A percentile compares a stretch with the other conserved stretches of the same genome.
Conservation (phyloP, 2,888 invertebrate genomes). For the Gymnoscelis rufifasciata region DNA sequence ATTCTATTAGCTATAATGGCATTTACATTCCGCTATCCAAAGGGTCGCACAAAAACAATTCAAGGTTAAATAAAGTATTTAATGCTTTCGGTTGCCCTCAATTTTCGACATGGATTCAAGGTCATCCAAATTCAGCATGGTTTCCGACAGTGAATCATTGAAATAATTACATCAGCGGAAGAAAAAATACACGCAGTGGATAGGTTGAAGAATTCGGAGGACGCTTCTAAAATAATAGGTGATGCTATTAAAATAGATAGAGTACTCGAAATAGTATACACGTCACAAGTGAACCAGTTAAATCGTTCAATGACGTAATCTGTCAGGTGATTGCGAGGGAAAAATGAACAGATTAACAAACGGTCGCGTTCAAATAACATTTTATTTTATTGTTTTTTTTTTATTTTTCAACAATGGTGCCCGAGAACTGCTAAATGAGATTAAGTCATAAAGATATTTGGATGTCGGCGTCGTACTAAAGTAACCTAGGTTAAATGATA, state of each 20-base stretch:
- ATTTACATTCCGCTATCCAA: not conserved
- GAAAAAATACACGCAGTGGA: conserved; percentile 37
- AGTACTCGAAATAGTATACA: conserved; percentile 61
- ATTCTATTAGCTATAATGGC: not conserved
- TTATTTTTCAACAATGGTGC: too few relatives aligned
- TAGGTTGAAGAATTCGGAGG: conserved; percentile 52
- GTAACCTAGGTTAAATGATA: too few relatives aligned
- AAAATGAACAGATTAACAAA: not conserved
- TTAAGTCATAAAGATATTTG: too few relatives aligned
- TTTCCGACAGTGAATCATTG: conserved; percentile 25
- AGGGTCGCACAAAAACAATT: not conserved
- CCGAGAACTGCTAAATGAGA: too few relatives aligned
- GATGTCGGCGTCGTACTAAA: too few relatives aligned
- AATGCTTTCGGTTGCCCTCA: conserved; percentile 3
- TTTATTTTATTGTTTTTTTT: too few relatives aligned
- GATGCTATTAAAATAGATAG: conserved; percentile 62
- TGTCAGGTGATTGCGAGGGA: conserved; percentile 5
- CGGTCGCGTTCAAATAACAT: not conserved
- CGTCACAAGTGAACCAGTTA: conserved; percentile 61
- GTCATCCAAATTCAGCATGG: conserved; percentile 24
- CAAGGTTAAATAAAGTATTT: conserved; percentile 4
- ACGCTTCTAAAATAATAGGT: conserved; percentile 64
- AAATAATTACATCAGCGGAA: conserved; percentile 36
- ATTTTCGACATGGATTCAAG: conserved; percentile 19
- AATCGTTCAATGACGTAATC: conserved; percentile 48